Evolutionary conservation across 2,888 invertebrate species (phyloP), one percentile per base, ranked within the genome.

Genomic region (Julus scanicus): DNA sequence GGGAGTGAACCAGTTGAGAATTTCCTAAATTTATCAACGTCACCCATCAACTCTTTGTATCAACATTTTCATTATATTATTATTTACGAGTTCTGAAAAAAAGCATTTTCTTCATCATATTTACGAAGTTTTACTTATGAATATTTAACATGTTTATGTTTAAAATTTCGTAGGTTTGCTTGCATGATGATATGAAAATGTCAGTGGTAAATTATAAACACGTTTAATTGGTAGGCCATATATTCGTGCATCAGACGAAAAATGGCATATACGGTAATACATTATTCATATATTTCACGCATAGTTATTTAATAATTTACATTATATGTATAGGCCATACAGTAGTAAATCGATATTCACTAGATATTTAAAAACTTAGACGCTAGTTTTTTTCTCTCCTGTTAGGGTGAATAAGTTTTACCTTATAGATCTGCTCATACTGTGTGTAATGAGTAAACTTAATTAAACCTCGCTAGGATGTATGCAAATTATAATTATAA

Each of bases 201-300:
- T 29, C 9, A 29, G 71, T 20, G 8, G 20, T 71, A 29, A 29
- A 71, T 71, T 71, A 71, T 71, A 71, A 20, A 71, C 80, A 80
- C 1, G 80, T 80, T 71, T 80, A 80, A 80, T 80, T 80, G 80
- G 80, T 80, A 80, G 37, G 80, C 37, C 71, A 20, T 20, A 71
- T 8, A 71, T 29, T 3, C 80, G 37, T 80, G 17, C 53, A 53
- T 13, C 71, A 37, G 80, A 37, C 80, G 80, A 80, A 80, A 80
- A 80, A 37, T 37, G 15, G 37, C 80, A 37, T 80, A 37, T 80
- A 0, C 37, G 80, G 37, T 20, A 13, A 80, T 80, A 37, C 37
- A 80, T 80, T 80, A 80, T 80, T 80, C 80, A 80, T 37, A 13
- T 8, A 37, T 80, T 80, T 80, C 80, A 80, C 80, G 80, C 80